Base-by-base conservation (phyloP, 2,888 invertebrate genomes). In the Drosophila parthenogenetica region DNA sequence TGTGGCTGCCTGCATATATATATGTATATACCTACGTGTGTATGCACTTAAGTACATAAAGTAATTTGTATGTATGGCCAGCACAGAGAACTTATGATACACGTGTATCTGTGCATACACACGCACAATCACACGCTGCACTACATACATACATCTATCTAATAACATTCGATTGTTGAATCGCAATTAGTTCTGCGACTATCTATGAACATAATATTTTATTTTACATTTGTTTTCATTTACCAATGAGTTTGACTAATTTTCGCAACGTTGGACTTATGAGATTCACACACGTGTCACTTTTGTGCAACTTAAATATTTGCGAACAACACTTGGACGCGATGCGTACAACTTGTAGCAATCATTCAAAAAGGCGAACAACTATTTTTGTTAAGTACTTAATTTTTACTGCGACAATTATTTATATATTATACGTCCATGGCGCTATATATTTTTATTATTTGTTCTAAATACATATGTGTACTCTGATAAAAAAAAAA, bases 201-300 rank as follows among this genome's bases (percentile, higher is more conserved):
- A 29, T 25, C 39, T 29, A 58, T 39, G 17, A 17, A 40, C n/a
- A 40, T 17, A 16, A 25, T 17, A 37, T 17, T 51, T 40, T 40
- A 57, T 25, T 63, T 60, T 29, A 37, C 42, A 55, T 58, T 67
- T 67, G 11, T 71, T 71, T 64, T 61, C 46, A 63, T 71, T 29
- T 73, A 73, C 73, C 73, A 69, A 40, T 55, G 35, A 40, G 46
- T 14, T 73, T 54, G 19, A 45, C 16, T 48, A 16, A 35, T 63
- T 65, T 58, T 48, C 42, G 58, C 42, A 54, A 53, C 45, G 64
- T 72, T 73, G 70, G 73, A 77, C 83, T 83, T 86, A 79, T 81
- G 73, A 87, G 87, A 84, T 85, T 85, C 81, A 86, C 81, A 85
- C 84, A 85, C 84, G 84, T 85, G 84, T 85, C 84, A 85, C 87